These are phyloP conservation scores for Panopea generosa DNA, from an alignment of 2,888 invertebrate species.

Conservation along the genomic window DNA sequence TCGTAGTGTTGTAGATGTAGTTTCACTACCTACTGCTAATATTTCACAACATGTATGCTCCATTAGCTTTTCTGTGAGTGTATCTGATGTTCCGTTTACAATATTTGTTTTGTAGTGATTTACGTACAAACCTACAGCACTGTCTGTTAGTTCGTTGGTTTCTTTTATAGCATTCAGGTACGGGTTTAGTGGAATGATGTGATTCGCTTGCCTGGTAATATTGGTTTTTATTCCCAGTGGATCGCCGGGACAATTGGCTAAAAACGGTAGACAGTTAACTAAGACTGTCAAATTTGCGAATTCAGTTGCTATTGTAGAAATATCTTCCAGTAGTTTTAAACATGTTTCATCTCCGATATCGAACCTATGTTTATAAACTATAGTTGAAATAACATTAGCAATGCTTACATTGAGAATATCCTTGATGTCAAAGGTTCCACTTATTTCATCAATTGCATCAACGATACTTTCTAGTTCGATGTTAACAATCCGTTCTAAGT, in stretches of 20 bases:
- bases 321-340: conserved; percentile 1
- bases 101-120: not conserved
- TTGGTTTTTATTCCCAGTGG: not conserved
- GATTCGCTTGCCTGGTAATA: not conserved
- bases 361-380: conserved; percentile 36
- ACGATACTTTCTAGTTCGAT: conserved; percentile 17
- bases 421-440: not conserved
- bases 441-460: not conserved
- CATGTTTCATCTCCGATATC: conserved; percentile 30
- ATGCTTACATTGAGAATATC: conserved; percentile 8
- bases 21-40: conserved; percentile 14
- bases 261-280: conserved; percentile 23
- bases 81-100: not conserved
- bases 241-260: not conserved
- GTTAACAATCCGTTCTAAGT: conserved; percentile 31
- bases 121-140: not conserved
- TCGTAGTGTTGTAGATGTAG: conserved; percentile 6
- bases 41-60: not conserved
- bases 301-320: not conserved
- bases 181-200: no score
- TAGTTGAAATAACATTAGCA: conserved; percentile 27
- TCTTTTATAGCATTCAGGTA: no score
- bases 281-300: conserved; percentile 15
- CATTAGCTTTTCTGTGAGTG: conserved; percentile 22
- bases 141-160: not conserved